Evolutionary conservation across 2,888 invertebrate genomes (phyloP), one percentile per base, ranked within the genome.

Genomic region (Salticus scenicus): DNA sequence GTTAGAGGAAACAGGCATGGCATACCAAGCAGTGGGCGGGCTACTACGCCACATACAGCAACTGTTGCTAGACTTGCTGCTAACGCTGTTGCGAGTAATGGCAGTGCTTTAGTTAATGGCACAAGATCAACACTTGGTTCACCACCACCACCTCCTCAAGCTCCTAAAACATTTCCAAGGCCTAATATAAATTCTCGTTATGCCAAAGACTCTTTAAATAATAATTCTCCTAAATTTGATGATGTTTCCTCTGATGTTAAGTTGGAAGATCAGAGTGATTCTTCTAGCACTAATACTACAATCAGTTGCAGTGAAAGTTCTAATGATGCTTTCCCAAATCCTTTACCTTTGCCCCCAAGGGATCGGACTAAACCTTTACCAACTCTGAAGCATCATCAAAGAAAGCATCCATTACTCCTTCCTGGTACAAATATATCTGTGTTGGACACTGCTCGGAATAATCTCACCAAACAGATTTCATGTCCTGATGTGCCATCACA

Each of bases 381-480:
- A 12, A 93, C 92, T 41, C 93, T 95, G 90, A 94, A 94, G 0
- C 92, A 96, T 17, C 96, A 96, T 90, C 95, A 95, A 80, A 92
- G 96, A 51, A 96, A 95, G 90, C 95, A 96, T 92, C 96, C 96
- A 0, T 92, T 96, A 47, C 94, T 96, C 73, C 94, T 96, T 89
- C 95, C 95, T 17, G 78, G 79, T 10, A 28, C 67, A n/a, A 28
- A 24, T 33, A 37, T 20, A 12, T 73, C 67, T 70, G 51, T 41
- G 17, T 12, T 64, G 28, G 81, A 82, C 69, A 37, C 67, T 69
- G 28, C 31, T 14, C 42, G 70, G 27, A 85, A 78, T 57, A 85
- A 75, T 66, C 76, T 88, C 14, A 73, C 88, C 7, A 89, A 88
- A 51, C 89, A 89, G 57, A 75, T 84, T 14, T 87, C 88, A 17